These are phyloP conservation scores for Tricholauxania praeusta DNA, from an alignment of 2,888 invertebrate genomes.

Conservation along the genomic window DNA sequence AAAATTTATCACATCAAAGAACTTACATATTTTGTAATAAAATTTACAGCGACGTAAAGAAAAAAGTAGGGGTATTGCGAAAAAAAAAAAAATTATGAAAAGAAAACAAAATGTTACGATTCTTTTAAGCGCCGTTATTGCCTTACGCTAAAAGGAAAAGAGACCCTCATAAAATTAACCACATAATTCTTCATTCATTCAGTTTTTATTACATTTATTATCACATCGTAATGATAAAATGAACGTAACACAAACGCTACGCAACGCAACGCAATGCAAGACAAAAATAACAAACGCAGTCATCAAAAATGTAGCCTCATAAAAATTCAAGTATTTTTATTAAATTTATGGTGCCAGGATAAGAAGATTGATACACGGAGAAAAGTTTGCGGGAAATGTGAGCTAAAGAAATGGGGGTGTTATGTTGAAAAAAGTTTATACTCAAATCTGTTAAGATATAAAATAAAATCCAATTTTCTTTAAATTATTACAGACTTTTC, in stretches of 20 bases:
- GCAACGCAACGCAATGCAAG: conserved; percentile 1
- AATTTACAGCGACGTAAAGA: too few species aligned
- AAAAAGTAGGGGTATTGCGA: too few species aligned
- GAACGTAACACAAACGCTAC: too few species aligned
- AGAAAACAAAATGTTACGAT: background rate
- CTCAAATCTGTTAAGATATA: too few species aligned
- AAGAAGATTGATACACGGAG: background rate
- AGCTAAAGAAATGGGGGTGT: too few species aligned
- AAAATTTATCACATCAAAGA: too few species aligned
- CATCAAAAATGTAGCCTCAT: background rate
- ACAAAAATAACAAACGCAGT: background rate
- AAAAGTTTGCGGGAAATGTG: background rate
- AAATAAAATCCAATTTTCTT: too few species aligned
- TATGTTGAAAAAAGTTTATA: too few species aligned
- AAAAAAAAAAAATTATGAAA: too few species aligned
- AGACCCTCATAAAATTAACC: conserved; percentile 64
- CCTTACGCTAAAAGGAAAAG: background rate
- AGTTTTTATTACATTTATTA: conserved; percentile 62
- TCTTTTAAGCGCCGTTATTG: background rate
- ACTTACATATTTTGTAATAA: too few species aligned
- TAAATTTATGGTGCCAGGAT: conserved; percentile 13
- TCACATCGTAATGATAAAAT: conserved; percentile 52
- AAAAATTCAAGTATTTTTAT: conserved; percentile 26
- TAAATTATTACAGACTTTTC: too few species aligned
- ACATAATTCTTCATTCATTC: conserved; percentile 61